Evolutionary conservation across 2,113 vertebrate genomes (phyloP), one percentile per base, ranked within the genome.

Genomic region (Sturnira hondurensis): DNA sequence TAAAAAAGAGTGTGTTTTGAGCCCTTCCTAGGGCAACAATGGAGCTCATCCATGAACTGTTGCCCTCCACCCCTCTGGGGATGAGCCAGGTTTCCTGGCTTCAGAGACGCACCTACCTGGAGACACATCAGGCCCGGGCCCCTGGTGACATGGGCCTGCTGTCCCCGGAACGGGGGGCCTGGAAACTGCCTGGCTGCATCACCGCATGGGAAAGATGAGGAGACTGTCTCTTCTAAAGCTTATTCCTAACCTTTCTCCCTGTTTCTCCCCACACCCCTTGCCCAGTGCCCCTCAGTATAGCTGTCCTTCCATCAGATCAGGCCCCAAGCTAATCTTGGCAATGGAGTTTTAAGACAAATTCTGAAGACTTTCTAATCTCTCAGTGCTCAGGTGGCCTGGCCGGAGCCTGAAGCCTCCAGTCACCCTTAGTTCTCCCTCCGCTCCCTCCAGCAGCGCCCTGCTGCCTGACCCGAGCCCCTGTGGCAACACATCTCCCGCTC

Each of bases 401-500:
- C 28, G 0, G 47, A 58, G 13, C n/a, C 70, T 10, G 7, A 31
- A 31, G 17, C 70, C 12, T 45, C 11, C 4, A 22, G 36, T 22
- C 4, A 13, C 24, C 54, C n/a, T 50, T 31, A 1, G 26, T 41
- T 28, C 26, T 36, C 33, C 5, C 9, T 2, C 4, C 9, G 19
- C 16, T 19, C 19, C 22, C 2, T 20, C 26, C 31, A 9, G 71
- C 7, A 47, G 70, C 36, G 7, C 43, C n/a, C 9, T 50, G 24
- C 26, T 19, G 3, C 67, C 81, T 61, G 47, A 56, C 65, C 56
- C 73, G 1, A 3, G 1, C 38, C 14, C 67, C 20, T 38, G 26
- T 13, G 33, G 3, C 33, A 14, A 4, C 43, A 6, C 9, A 0
- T n/a, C n/a, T 6, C 61, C 28, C 7, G 20, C 17, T 5, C 5